These are phyloP conservation scores for Elegia similella DNA, from an alignment of 2,888 invertebrate genomes.

Conservation along the genomic window DNA sequence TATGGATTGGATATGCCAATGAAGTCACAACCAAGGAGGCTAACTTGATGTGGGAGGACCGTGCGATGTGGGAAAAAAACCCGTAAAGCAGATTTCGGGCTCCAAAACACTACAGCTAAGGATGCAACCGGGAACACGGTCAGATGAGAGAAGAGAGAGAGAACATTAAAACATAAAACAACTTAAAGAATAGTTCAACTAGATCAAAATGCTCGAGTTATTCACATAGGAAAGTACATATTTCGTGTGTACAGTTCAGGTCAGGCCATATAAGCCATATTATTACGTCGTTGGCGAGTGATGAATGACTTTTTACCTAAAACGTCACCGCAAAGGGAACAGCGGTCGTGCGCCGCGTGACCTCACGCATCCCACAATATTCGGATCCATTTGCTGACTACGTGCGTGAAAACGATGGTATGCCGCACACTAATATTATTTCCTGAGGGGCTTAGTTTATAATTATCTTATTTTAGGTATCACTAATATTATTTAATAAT, in stretches of 20 bases:
- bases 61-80: too few relatives aligned
- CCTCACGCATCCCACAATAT: conserved; percentile 64
- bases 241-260: neutral
- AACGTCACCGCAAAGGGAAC: conserved; percentile 28
- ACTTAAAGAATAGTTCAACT: neutral
- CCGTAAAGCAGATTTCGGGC: too few relatives aligned
- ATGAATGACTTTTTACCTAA: conserved; percentile 48
- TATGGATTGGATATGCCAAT: too few relatives aligned
- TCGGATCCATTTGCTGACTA: conserved; percentile 58
- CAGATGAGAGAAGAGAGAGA: too few relatives aligned
- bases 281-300: conserved; percentile 33
- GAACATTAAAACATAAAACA: neutral
- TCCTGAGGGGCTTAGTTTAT: conserved; percentile 45
- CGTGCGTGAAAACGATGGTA: conserved; percentile 65
- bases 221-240: neutral
- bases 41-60: too few relatives aligned
- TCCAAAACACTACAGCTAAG: too few relatives aligned
- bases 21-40: too few relatives aligned
- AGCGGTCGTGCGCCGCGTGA: conserved; percentile 55
- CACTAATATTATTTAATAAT: conserved; percentile 4
- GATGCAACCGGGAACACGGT: too few relatives aligned
- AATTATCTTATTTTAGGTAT: conserved; percentile 36
- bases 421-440: conserved; percentile 49
- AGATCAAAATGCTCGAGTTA: neutral
- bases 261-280: conserved; percentile 17